Conservation (phyloP, 2,797 vertebrate species). For the Fistularia tabacaria region DNA sequence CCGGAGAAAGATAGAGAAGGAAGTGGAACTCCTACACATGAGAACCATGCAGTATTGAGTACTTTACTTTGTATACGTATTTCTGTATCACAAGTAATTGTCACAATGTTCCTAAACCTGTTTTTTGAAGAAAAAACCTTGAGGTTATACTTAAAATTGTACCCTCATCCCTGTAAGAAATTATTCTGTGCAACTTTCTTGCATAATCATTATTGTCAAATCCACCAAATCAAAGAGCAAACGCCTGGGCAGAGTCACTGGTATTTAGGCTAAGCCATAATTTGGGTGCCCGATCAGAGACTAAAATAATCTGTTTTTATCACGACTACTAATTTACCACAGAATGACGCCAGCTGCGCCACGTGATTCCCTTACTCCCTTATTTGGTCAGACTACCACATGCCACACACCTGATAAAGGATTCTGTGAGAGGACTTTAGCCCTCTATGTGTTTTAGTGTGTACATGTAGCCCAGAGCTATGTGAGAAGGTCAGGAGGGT, state of each 20-base stretch:
- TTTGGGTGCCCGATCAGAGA: constrained; percentile 60
- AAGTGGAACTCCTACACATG: constrained; percentile 25
- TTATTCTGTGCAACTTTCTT: constrained; percentile 17
- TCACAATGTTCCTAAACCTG: neutral
- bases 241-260: constrained; percentile 37
- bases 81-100: neutral
- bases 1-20: constrained; percentile 27
- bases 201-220: constrained; percentile 32
- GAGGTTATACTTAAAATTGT: neutral
- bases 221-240: constrained; percentile 46
- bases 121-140: too few species aligned
- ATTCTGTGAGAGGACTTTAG: constrained; percentile 1
- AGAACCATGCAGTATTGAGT: constrained; percentile 1
- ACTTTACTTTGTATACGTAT: too few species aligned
- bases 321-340: constrained; percentile 63
- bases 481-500: constrained; percentile 56
- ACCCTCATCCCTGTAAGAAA: constrained; percentile 9
- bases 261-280: constrained; percentile 51
- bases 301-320: constrained; percentile 58
- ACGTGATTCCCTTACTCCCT: constrained; percentile 26
- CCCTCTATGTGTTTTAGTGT: constrained; percentile 10
- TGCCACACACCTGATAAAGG: constrained; percentile 23
- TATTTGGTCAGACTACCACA: constrained; percentile 51
- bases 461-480: constrained; percentile 21
- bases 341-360: constrained; percentile 51